Conservation (phyloP, 2,113 vertebrate genomes). For the Equus quagga region DNA sequence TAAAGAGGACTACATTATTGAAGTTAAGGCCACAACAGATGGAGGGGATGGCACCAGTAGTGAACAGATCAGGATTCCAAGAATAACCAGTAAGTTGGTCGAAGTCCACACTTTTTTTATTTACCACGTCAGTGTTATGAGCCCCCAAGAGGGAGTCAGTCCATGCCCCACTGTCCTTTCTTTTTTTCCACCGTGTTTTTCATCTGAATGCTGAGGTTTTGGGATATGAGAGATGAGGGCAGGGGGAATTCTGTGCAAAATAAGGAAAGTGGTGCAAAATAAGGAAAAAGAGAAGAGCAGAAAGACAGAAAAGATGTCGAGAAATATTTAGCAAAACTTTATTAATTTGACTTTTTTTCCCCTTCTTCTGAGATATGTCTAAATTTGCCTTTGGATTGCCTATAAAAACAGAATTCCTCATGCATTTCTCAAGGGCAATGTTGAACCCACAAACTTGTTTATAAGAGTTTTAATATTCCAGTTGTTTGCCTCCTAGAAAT, state of each 20-base stretch:
- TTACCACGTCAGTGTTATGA: accelerated
- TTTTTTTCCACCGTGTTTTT: background rate
- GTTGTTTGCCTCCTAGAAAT: background rate
- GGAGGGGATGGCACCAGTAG: slow-evolving; percentile 95
- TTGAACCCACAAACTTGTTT: background rate
- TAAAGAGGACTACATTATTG: slow-evolving; percentile 93
- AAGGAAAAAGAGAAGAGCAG: background rate
- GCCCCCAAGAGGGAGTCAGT: accelerated
- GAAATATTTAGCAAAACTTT: background rate
- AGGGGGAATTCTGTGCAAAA: background rate
- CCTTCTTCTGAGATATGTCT: background rate
- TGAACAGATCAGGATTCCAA: slow-evolving; percentile 95
- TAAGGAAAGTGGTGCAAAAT: background rate
- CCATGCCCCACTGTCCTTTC: accelerated
- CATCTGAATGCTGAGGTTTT: background rate
- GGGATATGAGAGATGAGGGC: too few relatives aligned
- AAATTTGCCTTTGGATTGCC: background rate
- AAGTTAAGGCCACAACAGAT: slow-evolving; percentile 92
- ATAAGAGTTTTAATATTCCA: background rate
- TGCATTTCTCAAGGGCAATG: background rate
- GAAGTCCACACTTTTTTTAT: background rate
- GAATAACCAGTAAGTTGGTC: slow-evolving; percentile 87
- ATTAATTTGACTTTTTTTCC: background rate
- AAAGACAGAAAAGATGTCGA: background rate
- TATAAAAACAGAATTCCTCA: background rate